These are phyloP conservation scores for Tragelaphus strepsiceros DNA, from an alignment of 2,113 vertebrate species.

Conservation along the genomic window DNA sequence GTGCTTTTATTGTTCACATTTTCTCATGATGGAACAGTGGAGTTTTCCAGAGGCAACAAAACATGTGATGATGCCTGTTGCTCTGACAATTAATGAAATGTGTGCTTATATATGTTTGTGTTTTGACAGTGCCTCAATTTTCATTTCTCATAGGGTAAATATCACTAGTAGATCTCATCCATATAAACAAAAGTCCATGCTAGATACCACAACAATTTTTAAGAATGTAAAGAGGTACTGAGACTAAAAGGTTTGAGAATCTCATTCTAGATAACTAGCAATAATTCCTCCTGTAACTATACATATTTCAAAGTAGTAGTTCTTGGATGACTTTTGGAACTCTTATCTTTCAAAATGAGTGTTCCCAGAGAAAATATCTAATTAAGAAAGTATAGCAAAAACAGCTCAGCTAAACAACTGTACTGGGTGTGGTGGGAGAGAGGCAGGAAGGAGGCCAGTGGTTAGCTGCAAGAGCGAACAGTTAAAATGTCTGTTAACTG, in stretches of 20 bases:
- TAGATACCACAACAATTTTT: not conserved
- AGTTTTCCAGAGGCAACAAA: not conserved
- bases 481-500: not conserved
- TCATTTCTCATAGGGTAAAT: not conserved
- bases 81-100: not conserved
- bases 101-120: not conserved
- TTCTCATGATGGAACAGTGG: not conserved
- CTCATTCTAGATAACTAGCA: not conserved
- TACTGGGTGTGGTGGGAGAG: not conserved
- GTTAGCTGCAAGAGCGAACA: not conserved
- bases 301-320: not conserved
- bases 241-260: not conserved
- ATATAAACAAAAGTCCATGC: not conserved
- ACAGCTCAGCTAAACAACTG: not conserved
- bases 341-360: not conserved
- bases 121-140: not conserved
- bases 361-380: conserved; percentile 6
- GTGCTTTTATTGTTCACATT: not conserved
- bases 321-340: not conserved
- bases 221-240: not conserved
- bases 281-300: not conserved
- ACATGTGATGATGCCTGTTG: fast-evolving
- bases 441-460: not conserved
- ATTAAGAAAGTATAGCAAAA: not conserved
- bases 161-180: not conserved